phyloP scores from a whole-genome alignment of 1,140 invertebrate genomes.

The Gryllus bimaculatus region DNA sequence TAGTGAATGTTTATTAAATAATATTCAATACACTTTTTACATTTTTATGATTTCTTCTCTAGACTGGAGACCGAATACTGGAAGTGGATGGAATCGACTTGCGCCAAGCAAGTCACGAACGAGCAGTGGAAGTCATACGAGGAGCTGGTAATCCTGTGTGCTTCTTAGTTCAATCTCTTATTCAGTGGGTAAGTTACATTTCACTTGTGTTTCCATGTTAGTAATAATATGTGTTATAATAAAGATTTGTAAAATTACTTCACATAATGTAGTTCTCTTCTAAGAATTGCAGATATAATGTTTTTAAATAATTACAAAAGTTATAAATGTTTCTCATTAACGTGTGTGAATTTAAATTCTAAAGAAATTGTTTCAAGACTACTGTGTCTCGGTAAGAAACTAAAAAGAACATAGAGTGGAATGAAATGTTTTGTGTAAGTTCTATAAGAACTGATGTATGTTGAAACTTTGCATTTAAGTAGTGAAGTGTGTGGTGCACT shows the following conservation, averaged over 20 bases:
- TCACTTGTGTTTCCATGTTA: neutral
- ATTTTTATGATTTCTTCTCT: neutral
- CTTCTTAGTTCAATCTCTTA: constrained; percentile 86
- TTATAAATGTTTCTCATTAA: neutral
- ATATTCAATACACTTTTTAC: no score
- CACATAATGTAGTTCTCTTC: no score
- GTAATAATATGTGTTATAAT: neutral
- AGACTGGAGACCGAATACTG: constrained; percentile 81
- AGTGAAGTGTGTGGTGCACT: constrained; percentile 3
- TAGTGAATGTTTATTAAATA: no score
- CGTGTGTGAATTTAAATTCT: neutral
- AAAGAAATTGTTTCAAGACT: neutral
- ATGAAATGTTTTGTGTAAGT: neutral
- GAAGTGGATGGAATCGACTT: constrained; percentile 92
- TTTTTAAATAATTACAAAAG: neutral
- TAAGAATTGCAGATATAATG: no score
- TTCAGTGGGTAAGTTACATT: constrained; percentile 59
- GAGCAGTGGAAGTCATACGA: constrained; percentile 92
- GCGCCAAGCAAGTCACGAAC: constrained; percentile 80
- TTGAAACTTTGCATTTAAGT: neutral
- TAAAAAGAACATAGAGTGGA: neutral
- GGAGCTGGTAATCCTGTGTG: constrained; percentile 80
- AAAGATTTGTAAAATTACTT: no score
- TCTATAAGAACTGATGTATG: neutral
- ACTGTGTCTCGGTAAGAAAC: neutral